Base-by-base conservation (phyloP, 2,888 invertebrate genomes). In the Athalia rosae region DNA sequence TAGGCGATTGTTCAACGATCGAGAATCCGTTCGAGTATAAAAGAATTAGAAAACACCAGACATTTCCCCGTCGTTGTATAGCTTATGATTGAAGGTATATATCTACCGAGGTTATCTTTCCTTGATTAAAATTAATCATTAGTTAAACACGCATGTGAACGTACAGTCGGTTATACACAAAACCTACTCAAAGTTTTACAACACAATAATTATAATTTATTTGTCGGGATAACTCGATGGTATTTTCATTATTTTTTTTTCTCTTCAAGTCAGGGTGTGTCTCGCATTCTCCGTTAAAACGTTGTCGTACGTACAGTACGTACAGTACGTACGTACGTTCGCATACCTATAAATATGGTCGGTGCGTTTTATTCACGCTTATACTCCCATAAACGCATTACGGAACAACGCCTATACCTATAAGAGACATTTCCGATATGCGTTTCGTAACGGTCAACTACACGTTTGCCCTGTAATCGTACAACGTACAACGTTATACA, bases 401-500 rank as follows among this genome's bases (percentile, higher is more conserved):
- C 71, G 71, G 71, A 71, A 71, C 56, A 71, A 71, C 71, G 58
- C 71, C 71, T 71, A 13, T 61, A 61, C 61, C 13, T 53, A 53
- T n/a, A 15, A 13, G 15, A 71, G 71, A 71, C 56, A 71, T 71
- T 71, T 71, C 71, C 71, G 71, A 71, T 28, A 28, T 71, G 71
- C 71, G 71, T 71, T 71, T 71, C 71, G 58, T 71, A 71, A 71
- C 71, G 71, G 71, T 71, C 71, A 58, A 58, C 50, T 28, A 28
- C 28, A 28, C 0, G 41, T 53, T 43, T 56, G 56, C 56, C 56
- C n/a, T n/a, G n/a, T n/a, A n/a, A n/a, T n/a, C n/a, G n/a, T n/a
- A n/a, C n/a, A n/a, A n/a, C n/a, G n/a, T 69, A 53, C 28, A 11
- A 43, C 4, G 41, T 2, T 2, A 28, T 28, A n/a, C n/a, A 28